Percentiles rank a stretch among this genome's conserved stretches.
These are phyloP conservation scores for Procavia capensis DNA, from an alignment of 2,113 vertebrate species.

Conservation along the genomic window DNA sequence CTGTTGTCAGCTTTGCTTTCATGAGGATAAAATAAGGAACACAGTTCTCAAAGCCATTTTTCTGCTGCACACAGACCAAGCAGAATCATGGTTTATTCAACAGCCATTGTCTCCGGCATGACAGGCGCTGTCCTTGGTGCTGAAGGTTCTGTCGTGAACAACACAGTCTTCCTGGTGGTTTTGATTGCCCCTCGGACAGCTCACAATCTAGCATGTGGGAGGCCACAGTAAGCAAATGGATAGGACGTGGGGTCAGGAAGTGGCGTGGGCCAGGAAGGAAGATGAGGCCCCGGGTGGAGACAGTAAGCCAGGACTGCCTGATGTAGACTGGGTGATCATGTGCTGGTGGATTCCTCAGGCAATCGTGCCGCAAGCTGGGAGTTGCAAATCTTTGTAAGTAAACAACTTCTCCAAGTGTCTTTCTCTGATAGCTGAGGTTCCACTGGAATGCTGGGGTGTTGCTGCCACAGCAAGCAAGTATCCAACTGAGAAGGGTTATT, in stretches of 20 bases:
- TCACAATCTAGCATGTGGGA: accelerated
- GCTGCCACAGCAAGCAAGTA: too few relatives aligned
- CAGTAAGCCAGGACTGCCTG: background rate
- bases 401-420: too few relatives aligned
- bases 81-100: accelerated
- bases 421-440: too few relatives aligned
- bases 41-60: background rate
- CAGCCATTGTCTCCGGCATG: accelerated
- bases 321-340: accelerated
- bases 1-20: background rate
- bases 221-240: accelerated
- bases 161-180: background rate
- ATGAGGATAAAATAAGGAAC: accelerated
- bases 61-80: background rate
- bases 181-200: too few relatives aligned
- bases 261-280: accelerated
- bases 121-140: background rate
- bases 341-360: accelerated
- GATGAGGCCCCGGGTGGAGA: accelerated
- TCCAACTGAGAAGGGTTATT: too few relatives aligned
- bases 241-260: accelerated
- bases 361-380: accelerated
- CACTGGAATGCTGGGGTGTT: too few relatives aligned
- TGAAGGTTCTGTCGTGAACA: accelerated
- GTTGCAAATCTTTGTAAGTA: too few relatives aligned